Percentiles rank a stretch among this genome's conserved stretches.
phyloP scores from a whole-genome alignment of 2,113 vertebrate genomes.

The Chaetops frenatus region DNA sequence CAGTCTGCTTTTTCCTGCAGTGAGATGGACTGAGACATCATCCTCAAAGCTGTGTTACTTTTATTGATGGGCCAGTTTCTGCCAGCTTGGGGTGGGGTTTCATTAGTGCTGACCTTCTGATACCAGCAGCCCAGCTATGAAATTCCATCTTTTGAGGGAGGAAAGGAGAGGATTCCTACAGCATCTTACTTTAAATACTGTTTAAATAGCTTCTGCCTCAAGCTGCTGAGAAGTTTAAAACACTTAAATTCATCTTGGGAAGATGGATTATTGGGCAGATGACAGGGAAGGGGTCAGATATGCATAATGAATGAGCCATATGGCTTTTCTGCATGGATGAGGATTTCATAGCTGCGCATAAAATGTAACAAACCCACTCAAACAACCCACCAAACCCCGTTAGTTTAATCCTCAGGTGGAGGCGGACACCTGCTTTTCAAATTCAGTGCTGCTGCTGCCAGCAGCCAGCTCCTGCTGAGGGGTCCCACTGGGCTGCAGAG shows the following conservation, averaged over 20 bases:
- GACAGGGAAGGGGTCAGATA: neutral
- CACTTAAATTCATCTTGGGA: neutral
- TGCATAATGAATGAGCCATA: constrained; percentile 36
- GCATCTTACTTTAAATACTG: neutral
- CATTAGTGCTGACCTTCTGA: neutral
- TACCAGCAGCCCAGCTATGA: neutral
- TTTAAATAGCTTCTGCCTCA: neutral
- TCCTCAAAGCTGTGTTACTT: neutral
- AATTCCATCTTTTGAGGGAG: neutral
- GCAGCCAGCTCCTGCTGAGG: neutral
- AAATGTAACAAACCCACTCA: neutral
- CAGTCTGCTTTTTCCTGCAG: neutral
- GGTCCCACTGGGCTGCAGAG: accelerated
- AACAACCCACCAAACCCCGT: neutral
- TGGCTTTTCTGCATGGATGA: neutral
- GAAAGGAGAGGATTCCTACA: neutral
- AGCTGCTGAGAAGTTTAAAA: neutral
- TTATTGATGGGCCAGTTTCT: neutral
- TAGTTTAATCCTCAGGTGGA: neutral
- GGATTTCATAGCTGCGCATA: neutral
- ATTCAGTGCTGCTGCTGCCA: neutral
- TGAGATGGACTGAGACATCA: neutral
- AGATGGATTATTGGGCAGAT: constrained; percentile 19
- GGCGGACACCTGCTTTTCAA: neutral
- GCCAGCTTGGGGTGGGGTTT: neutral